Conservation (phyloP, 2,797 vertebrate genomes). For the Pangasius macronema region DNA sequence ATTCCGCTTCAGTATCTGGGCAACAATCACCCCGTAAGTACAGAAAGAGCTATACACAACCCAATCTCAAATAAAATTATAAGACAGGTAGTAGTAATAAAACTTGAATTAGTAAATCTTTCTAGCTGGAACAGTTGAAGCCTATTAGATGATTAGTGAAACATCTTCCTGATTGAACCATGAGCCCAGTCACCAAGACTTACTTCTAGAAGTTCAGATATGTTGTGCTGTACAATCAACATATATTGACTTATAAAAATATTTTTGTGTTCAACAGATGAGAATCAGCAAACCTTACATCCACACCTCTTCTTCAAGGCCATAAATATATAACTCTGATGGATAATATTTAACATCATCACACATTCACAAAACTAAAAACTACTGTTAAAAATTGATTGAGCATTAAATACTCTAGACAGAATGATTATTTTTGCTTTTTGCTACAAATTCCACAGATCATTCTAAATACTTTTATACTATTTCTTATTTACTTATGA, state of each 20-base stretch:
- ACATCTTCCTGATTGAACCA: not conserved
- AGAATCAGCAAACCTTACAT: conserved; percentile 32
- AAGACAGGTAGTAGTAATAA: not conserved
- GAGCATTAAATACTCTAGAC: not conserved
- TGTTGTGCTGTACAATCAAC: not conserved
- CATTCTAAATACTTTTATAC: not conserved
- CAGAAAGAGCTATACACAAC: not conserved
- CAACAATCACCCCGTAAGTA: conserved; percentile 33
- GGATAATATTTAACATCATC: not conserved
- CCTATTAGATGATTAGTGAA: not conserved
- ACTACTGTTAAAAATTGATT: not conserved
- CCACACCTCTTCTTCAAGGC: conserved; percentile 16
- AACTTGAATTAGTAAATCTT: not conserved
- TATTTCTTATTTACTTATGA: not conserved
- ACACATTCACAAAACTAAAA: conserved; percentile 4
- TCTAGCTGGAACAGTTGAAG: not conserved
- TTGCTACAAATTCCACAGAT: not conserved
- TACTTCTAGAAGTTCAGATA: not conserved
- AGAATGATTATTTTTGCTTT: not conserved
- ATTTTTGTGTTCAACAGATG: conserved; percentile 33
- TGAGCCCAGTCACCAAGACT: not conserved
- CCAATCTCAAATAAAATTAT: not conserved
- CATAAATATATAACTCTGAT: not conserved
- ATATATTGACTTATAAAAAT: not conserved
- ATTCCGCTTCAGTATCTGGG: not conserved